Evolutionary conservation across 2,888 invertebrate genomes (phyloP), one percentile per base, ranked within the genome.

Genomic region (Spisula solida): DNA sequence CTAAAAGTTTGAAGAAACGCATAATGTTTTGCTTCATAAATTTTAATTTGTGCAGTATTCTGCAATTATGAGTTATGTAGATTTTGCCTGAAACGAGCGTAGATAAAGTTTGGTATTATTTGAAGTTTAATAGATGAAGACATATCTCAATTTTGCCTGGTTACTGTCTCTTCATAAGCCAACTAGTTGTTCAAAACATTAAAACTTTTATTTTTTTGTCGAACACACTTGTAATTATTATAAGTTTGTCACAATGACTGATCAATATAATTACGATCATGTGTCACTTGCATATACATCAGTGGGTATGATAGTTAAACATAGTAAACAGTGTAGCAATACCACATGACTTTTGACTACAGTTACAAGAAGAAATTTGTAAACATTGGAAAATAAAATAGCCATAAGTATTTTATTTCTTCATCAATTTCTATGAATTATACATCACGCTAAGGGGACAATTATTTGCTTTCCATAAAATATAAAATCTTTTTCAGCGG

Each of bases 61-160:
- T n/a, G 4, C 60, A 66, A 25, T 66, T 66, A 25, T 66, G 60
- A 25, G 25, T n/a, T 25, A 25, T 66, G n/a, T 66, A 25, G n/a
- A 66, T 0, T 66, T 25, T 66, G 60, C 25, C n/a, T 41, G 41
- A 66, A 66, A 25, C 25, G 0, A n/a, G 60, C 5, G 10, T 25
- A 25, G 47, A 47, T 80, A 80, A 80, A 25, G n/a, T 48, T 78
- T 41, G 20, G 20, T 78, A 48, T 80, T 4, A 80, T 48, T 80
- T 48, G 14, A 41, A 80, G 80, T 48, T 41, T 18, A 47, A 48
- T 47, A 34, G 80, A 47, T n/a, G 20, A 47, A 16, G n/a, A 80
- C 47, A 48, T 41, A 41, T 14, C 48, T 48, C 20, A n/a, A 0
- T 10, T 66, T 66, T n/a, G 60, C 6, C 2, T 1, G 25, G 60